Base-by-base conservation (phyloP, 2,113 vertebrate species). In the Acrocephalus kingi region DNA sequence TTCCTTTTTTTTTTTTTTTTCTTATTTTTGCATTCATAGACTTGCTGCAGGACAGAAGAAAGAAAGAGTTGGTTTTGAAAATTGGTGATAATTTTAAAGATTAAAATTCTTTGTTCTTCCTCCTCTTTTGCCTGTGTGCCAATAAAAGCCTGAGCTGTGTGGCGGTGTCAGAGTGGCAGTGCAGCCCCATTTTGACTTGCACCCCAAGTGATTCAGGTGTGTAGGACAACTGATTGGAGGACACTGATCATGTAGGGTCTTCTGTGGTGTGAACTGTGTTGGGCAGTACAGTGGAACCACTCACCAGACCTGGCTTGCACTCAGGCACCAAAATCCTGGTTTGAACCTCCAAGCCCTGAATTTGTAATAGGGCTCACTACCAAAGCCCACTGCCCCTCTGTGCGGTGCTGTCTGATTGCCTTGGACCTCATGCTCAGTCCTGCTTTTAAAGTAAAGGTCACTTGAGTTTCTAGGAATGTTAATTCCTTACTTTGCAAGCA, bases 331-430 rank as follows among this genome's bases (percentile, higher is more conserved):
- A 33, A 75, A 46, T 86, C 56, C n/a, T 15, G 2, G 6, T 52
- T 63, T 74, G 72, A 93, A n/a, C 16, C 39, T 35, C 4, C 6
- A 33, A 4, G 15, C 63, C 27, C 19, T 78, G 23, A 19, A 8
- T 80, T 84, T 80, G 13, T 71, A 28, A 12, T 5, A 37, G 39
- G 28, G 27, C 23, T 80, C 3, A 1, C 15, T 46, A 2, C 10
- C 16, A 1, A 18, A 54, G 28, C 46, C 58, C 30, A 15, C 31
- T 51, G 67, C 33, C 4, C 11, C 16, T 63, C 56, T 56, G 28
- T 13, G 43, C 3, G 2, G 5, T n/a, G 33, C 52, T 78, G 28
- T 71, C 56, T 0, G 0, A 13, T 56, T 39, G 25, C 68, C 15
- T 49, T 33, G 58, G 54, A 21, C 25, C 30, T 21, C 1, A 0